Base-by-base conservation (phyloP, 2,797 vertebrate genomes). In the Kryptopterus vitreolus region DNA sequence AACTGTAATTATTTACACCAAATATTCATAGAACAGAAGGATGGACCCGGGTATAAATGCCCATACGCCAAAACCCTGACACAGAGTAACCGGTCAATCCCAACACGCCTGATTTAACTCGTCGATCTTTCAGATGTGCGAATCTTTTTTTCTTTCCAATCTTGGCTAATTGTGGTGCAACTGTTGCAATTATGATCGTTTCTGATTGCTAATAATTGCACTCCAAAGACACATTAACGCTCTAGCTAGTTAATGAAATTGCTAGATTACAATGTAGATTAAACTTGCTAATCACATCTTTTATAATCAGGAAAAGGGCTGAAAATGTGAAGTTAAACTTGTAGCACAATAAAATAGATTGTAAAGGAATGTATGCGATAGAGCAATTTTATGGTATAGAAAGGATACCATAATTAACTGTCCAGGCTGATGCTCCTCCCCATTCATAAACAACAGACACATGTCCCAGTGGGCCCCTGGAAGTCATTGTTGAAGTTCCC, bases 141-240 rank as follows among this genome's bases (percentile, higher is more conserved):
- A 1, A 16, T 72, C 15, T 55, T n/a, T n/a, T n/a, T n/a, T n/a
- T n/a, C n/a, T n/a, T 33, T 22, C 18, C 26, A 11, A 71, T 53
- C 48, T 71, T 10, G 5, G 50, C 29, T 53, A 71, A 71, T 33
- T 31, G 18, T 22, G 26, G 26, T 20, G 48, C 24, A 31, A 48
- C 11, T 22, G 50, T 26, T 33, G 18, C 11, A 52, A 52, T 52
- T 70, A 35, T 71, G 5, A 31, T 33, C 3, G 48, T 20, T 20
- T 53, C 69, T 71, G 50, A 53, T 15, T 53, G 50, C 29, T 71
- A 71, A 71, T 53, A 33, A 33, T 53, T 53, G 69, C 48, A 71
- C 29, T 31, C 50, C 11, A 71, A 53, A 65, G 11, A 71, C 10
- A 71, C 48, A 33, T 7, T 31, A 22, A 16, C n/a, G 24, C 43